Evolutionary conservation across 2,797 vertebrate genomes (phyloP).

Genomic region (Menidia menidia): DNA sequence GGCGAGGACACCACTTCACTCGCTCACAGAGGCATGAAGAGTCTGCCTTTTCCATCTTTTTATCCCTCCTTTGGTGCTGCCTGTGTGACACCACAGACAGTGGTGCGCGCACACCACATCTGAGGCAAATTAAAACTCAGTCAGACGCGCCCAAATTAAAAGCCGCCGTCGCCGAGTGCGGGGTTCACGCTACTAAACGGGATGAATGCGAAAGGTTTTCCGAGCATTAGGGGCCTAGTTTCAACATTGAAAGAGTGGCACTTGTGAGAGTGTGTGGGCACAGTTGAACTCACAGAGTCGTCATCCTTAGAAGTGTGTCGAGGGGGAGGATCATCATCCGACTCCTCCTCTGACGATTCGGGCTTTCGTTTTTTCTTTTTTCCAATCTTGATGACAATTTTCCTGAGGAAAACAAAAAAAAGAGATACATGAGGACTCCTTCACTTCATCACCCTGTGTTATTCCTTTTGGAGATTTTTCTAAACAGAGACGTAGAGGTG

Average conservation of each 20-base stretch:
- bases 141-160: not conserved
- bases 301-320: constrained; percentile 87
- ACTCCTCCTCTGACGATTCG: constrained; percentile 93
- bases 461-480: too few species aligned
- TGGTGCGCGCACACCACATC: not conserved
- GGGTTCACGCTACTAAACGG: constrained; percentile 1
- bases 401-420: constrained; percentile 77
- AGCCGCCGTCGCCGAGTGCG: not conserved
- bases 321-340: constrained; percentile 88
- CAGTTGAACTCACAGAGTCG: constrained; percentile 84
- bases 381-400: constrained; percentile 97
- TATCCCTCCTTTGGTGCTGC: not conserved
- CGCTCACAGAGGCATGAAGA: not conserved
- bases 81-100: constrained; percentile 4
- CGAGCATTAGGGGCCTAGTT: not conserved
- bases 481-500: too few species aligned
- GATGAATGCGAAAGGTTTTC: not conserved
- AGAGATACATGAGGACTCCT: too few species aligned
- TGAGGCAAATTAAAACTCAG: constrained; percentile 18
- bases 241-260: not conserved
- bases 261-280: not conserved
- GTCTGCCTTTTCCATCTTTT: not conserved
- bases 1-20: constrained; percentile 29
- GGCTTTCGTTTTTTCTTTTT: constrained; percentile 97
- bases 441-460: too few species aligned